Conservation (phyloP, 2,888 invertebrate species). For the Diachrysia chrysitis region DNA sequence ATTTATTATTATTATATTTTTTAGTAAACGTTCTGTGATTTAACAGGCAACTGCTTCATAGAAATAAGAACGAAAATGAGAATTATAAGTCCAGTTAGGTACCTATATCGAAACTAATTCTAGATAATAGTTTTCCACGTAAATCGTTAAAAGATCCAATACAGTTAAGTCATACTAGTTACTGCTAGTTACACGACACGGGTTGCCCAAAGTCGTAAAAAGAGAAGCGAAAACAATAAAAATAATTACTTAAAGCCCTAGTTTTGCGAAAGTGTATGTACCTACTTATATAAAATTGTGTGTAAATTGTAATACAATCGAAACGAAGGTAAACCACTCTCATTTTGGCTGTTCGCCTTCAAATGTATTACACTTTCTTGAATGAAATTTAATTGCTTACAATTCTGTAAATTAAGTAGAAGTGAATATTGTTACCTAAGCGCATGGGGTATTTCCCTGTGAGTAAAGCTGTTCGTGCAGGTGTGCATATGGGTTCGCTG, state of each 20-base stretch:
- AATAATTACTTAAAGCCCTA: constrained; percentile 36
- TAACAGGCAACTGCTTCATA: too few species aligned
- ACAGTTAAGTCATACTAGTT: background rate
- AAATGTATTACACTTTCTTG: constrained; percentile 34
- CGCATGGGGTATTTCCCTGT: constrained; percentile 97
- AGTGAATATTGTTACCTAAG: constrained; percentile 88
- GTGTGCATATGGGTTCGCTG: constrained; percentile 95
- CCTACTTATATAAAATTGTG: constrained; percentile 26
- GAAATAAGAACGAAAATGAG: too few species aligned
- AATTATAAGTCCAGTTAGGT: too few species aligned
- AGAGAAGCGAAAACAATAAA: constrained; percentile 20
- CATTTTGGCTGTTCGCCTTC: constrained; percentile 45
- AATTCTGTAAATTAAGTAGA: constrained; percentile 15
- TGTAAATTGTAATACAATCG: constrained; percentile 6
- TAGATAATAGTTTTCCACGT: too few species aligned
- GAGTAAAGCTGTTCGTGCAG: constrained; percentile 94
- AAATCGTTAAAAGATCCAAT: too few species aligned
- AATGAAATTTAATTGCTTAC: constrained; percentile 17
- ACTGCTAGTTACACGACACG: background rate
- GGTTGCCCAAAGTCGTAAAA: background rate
- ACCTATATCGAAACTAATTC: too few species aligned
- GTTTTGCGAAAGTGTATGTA: constrained; percentile 42
- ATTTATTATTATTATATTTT: background rate
- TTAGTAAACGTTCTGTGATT: too few species aligned
- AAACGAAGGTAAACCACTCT: constrained; percentile 50